These are phyloP conservation scores for Centropristis striata DNA, from an alignment of 2,113 vertebrate species.

Conservation along the genomic window DNA sequence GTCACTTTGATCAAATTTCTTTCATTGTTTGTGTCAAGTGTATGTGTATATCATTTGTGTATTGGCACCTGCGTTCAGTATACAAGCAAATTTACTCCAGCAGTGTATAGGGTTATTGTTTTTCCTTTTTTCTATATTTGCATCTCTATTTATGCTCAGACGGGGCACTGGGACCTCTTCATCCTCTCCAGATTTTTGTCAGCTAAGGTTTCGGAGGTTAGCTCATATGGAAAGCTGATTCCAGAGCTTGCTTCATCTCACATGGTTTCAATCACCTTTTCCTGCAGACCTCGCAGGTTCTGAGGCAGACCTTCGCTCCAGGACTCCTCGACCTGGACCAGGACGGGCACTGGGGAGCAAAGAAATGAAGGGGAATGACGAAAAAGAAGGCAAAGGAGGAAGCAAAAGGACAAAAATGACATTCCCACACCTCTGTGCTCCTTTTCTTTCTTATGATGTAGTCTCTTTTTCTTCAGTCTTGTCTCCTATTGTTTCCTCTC, in stretches of 20 bases:
- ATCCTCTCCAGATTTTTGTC: conserved; percentile 79
- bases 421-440: conserved; percentile 23
- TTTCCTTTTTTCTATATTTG: conserved; percentile 55
- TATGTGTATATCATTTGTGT: conserved; percentile 22
- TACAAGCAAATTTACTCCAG: conserved; percentile 26
- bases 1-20: conserved; percentile 55
- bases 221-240: conserved; percentile 80
- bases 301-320: conserved; percentile 53
- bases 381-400: not conserved
- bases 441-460: not conserved
- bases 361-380: conserved; percentile 21
- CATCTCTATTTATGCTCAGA: conserved; percentile 64
- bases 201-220: conserved; percentile 75
- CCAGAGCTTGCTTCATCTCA: conserved; percentile 85
- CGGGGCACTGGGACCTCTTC: conserved; percentile 59
- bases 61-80: conserved; percentile 33
- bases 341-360: conserved; percentile 44
- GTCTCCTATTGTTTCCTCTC: not conserved
- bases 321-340: conserved; percentile 54
- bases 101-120: conserved; percentile 16
- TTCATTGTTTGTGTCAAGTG: conserved; percentile 6
- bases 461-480: not conserved
- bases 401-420: conserved; percentile 37
- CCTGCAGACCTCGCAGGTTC: conserved; percentile 72
- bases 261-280: conserved; percentile 85